phyloP scores from a whole-genome alignment of 2,888 invertebrate species.

The Lochmaea crataegi region DNA sequence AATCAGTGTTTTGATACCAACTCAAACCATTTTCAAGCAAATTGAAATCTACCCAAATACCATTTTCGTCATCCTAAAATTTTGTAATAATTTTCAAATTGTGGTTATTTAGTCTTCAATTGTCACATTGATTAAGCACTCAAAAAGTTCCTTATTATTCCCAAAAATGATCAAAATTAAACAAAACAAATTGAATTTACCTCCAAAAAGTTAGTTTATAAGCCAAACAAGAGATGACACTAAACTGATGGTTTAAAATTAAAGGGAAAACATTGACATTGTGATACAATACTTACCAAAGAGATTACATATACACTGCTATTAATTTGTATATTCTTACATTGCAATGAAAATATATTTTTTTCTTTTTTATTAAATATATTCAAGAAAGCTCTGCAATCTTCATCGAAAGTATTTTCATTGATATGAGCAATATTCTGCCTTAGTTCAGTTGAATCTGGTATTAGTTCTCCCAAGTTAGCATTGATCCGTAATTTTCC shows the following conservation, averaged over 20 bases:
- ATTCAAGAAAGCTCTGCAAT: constrained; percentile 38
- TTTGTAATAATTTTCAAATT: not conserved
- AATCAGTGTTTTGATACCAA: constrained; percentile 32
- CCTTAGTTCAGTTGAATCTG: constrained; percentile 39
- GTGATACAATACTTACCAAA: constrained; percentile 31
- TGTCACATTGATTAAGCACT: not conserved
- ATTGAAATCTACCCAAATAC: constrained; percentile 42
- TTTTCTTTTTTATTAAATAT: constrained; percentile 32
- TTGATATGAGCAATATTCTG: constrained; percentile 33
- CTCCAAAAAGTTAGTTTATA: too few species aligned
- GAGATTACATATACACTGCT: constrained; percentile 22
- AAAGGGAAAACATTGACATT: too few species aligned
- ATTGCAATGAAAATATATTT: constrained; percentile 41
- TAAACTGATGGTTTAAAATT: too few species aligned
- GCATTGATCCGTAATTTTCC: constrained; percentile 25
- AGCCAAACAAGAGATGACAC: too few species aligned
- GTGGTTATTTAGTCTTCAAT: not conserved
- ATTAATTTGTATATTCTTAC: constrained; percentile 31
- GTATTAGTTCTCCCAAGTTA: constrained; percentile 34
- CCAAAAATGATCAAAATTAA: too few species aligned
- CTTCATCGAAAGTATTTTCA: constrained; percentile 32
- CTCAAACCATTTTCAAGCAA: constrained; percentile 32
- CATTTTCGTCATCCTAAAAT: constrained; percentile 31
- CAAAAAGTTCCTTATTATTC: not conserved
- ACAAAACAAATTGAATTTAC: too few species aligned